Base-by-base conservation (phyloP, 37 sponge, comb jelly and placozoan genomes). In the Haliclona indistincta region DNA sequence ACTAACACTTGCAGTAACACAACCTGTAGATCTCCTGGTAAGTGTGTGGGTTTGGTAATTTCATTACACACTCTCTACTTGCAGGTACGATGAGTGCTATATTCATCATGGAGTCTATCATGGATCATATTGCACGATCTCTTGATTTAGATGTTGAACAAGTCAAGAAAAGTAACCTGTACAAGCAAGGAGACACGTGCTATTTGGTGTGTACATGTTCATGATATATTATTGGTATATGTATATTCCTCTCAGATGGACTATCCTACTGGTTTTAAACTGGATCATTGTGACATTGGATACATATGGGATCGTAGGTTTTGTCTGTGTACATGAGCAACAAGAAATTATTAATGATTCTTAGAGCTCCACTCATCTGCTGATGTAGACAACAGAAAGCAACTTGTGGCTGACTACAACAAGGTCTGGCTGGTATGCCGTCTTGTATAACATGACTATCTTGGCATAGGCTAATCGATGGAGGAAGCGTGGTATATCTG, bases 21-120 rank as follows among this genome's bases (percentile, higher is more conserved):
- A 30, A 39, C 66, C 17, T 81, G 87, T 40, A 63, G 92, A 43
- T 75, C 92, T 40, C 92, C 87, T 85, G 91, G 86, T 85, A 63
- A 2, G 65, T 47, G 15, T 47, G 51, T 47, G 51, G 10, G 15
- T 47, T 47, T 47, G 51, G 15, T 47, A 15, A 47, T 47, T 47
- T 47, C 10, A 17, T 10, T 47, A n/a, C n/a, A 17, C 15, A 17
- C 15, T 47, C 51, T 47, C 51, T 68, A n/a, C 26, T 25, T 28
- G 19, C 15, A 85, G 93, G 88, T 22, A 74, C 81, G 0, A n/a
- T 84, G 41, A 85, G 89, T 10, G 86, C 73, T 44, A 80, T 84
- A 44, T 92, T 92, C 56, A 80, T 92, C 70, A 76, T 81, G 51
- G 93, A 92, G 85, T 51, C 76, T 32, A 56, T 92, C 35, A 68